A percentile compares a stretch with the other conserved stretches of the same genome.
phyloP scores from a whole-genome alignment of 2,113 vertebrate genomes.

The Mirza zaza region DNA sequence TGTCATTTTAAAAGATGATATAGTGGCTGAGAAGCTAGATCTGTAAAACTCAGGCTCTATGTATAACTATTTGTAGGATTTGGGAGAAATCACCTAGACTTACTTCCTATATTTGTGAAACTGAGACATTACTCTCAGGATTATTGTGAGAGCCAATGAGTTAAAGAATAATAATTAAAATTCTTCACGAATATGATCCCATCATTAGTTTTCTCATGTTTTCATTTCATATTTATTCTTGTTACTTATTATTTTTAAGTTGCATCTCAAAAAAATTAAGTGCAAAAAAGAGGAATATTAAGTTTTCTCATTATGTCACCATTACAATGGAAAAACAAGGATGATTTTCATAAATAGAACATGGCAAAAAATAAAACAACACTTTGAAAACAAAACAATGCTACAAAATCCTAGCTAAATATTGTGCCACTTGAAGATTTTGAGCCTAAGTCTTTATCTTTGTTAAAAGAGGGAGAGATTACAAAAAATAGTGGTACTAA shows the following conservation, averaged over 20 bases:
- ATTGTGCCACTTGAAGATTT: neutral
- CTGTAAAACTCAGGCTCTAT: neutral
- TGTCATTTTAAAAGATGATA: neutral
- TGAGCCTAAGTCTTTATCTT: neutral
- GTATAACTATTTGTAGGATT: neutral
- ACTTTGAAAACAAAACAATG: neutral
- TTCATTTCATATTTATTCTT: neutral
- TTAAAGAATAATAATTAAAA: neutral
- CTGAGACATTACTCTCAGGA: neutral
- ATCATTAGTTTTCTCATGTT: neutral
- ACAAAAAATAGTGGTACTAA: neutral
- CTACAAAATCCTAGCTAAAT: neutral
- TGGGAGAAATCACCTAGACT: neutral
- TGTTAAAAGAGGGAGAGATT: neutral
- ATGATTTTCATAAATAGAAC: neutral
- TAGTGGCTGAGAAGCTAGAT: neutral
- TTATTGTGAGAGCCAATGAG: neutral
- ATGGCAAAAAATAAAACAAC: neutral
- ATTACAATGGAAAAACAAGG: neutral
- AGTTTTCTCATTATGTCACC: neutral
- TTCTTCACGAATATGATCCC: neutral
- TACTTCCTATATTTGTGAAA: neutral
- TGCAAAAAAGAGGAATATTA: neutral
- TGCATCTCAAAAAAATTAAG: neutral
- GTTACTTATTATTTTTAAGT: neutral